A percentile compares a stretch with the other conserved stretches of the same genome.
These are phyloP conservation scores for Heliangelus exortis DNA, from an alignment of 2,797 vertebrate genomes.

Conservation along the genomic window DNA sequence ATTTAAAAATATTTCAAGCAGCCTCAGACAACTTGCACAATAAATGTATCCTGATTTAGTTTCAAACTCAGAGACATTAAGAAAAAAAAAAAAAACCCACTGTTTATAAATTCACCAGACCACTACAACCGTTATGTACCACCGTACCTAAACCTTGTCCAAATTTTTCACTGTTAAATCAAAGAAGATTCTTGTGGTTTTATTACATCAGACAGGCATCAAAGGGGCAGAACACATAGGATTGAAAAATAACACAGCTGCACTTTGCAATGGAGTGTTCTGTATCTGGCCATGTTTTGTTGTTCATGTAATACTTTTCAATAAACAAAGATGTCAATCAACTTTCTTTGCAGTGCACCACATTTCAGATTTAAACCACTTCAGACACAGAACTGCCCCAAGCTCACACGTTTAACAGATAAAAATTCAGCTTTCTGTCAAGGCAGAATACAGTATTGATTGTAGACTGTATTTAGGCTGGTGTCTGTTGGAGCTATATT, in stretches of 20 bases:
- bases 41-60: slow-evolving; percentile 72
- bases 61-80: slow-evolving; percentile 60
- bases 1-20: slow-evolving; percentile 72
- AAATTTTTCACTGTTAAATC: slow-evolving; percentile 74
- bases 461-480: slow-evolving; percentile 75
- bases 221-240: slow-evolving; percentile 76
- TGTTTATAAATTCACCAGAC: background rate
- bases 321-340: slow-evolving; percentile 88
- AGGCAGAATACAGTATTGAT: slow-evolving; percentile 81
- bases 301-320: slow-evolving; percentile 85
- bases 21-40: slow-evolving; percentile 60
- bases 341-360: slow-evolving; percentile 80
- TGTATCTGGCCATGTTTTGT: slow-evolving; percentile 75
- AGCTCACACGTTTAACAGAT: slow-evolving; percentile 83
- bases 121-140: background rate
- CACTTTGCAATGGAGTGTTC: slow-evolving; percentile 73
- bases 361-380: slow-evolving; percentile 83
- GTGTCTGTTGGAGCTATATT: slow-evolving; percentile 71
- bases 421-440: slow-evolving; percentile 85
- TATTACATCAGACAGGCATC: slow-evolving; percentile 81
- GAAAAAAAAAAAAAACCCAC: background rate
- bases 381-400: slow-evolving; percentile 83
- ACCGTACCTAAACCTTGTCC: slow-evolving; percentile 48
- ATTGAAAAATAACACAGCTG: slow-evolving; percentile 80
- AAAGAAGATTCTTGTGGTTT: slow-evolving; percentile 73